Conservation (phyloP, 2,797 vertebrate species). For the Numenius phaeopus region DNA sequence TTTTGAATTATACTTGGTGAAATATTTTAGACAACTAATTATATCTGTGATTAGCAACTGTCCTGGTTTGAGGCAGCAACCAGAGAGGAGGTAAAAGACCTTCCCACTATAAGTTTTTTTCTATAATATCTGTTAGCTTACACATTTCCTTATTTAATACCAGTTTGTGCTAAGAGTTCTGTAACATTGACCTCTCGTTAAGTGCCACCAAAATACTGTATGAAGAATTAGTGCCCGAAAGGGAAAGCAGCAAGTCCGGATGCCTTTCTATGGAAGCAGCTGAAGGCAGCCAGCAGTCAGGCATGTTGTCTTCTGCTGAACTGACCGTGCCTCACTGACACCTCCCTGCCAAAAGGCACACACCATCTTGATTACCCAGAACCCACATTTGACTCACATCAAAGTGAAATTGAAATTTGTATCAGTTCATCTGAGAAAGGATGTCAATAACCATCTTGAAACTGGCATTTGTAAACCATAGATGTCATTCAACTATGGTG, state of each 20-base stretch:
- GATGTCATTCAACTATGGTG: background rate
- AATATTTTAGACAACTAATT: background rate
- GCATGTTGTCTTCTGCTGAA: accelerated
- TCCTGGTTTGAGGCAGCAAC: background rate
- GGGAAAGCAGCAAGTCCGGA: background rate
- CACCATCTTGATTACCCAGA: background rate
- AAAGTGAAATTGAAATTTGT: background rate
- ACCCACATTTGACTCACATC: background rate
- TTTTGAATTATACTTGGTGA: background rate
- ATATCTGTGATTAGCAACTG: background rate
- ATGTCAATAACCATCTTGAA: background rate
- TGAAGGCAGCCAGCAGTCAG: background rate
- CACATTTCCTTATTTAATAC: background rate
- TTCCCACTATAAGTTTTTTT: background rate
- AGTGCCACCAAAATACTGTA: background rate
- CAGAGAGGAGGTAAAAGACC: background rate
- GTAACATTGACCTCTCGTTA: background rate
- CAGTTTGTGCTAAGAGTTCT: background rate
- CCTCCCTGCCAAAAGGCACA: background rate
- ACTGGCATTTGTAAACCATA: background rate
- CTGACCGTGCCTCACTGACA: background rate
- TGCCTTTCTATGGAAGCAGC: background rate
- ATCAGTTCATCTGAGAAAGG: background rate
- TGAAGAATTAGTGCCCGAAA: background rate
- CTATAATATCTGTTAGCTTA: background rate